phyloP scores from a whole-genome alignment of 2,113 vertebrate species.

The Oryctolagus cuniculus region mOryCun1.1 NC_091447.1:57739501-57740000 shows the following conservation, averaged over 20 bases:
- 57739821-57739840: too few relatives aligned
- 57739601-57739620: slow-evolving; percentile 86
- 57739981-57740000: neutral
- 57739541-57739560: too few relatives aligned
- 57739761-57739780: neutral
- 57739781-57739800: neutral
- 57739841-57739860: neutral
- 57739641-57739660: too few relatives aligned
- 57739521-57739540: too few relatives aligned
- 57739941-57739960: neutral
- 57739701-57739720: too few relatives aligned
- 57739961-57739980: neutral
- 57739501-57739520: too few relatives aligned
- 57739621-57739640: slow-evolving; percentile 47
- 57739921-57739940: neutral
- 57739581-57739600: slow-evolving; percentile 85
- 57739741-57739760: neutral
- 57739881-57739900: too few relatives aligned
- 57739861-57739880: neutral
- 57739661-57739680: too few relatives aligned
- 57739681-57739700: too few relatives aligned
- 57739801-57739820: neutral
- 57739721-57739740: too few relatives aligned
- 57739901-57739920: neutral
- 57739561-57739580: too few relatives aligned